A percentile compares a stretch with the other conserved stretches of the same genome.
These are phyloP conservation scores for Apodemus agrarius DNA, from an alignment of 2,797 vertebrate genomes.

Conservation along the genomic window DNA sequence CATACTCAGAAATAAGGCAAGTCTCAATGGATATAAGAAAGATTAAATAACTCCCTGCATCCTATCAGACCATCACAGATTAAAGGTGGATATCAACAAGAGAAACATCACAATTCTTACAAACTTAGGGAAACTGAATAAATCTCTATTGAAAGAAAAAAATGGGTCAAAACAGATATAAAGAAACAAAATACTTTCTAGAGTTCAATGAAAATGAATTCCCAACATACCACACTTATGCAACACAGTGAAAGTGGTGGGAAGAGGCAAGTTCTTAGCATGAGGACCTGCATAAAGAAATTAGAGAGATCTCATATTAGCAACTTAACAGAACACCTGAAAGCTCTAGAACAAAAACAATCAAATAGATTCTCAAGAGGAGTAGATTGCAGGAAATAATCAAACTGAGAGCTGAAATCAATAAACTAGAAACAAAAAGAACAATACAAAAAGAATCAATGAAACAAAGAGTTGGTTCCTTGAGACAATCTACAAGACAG, in stretches of 20 bases:
- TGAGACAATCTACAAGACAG: background rate
- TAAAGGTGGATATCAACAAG: background rate
- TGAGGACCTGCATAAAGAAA: background rate
- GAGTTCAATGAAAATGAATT: background rate
- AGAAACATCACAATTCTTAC: background rate
- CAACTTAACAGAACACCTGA: background rate
- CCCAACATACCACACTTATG: background rate
- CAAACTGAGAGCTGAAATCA: background rate
- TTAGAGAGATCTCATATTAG: background rate
- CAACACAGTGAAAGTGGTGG: background rate
- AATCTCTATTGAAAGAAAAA: background rate
- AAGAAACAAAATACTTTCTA: background rate
- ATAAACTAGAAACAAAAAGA: background rate
- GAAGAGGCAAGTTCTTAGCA: background rate
- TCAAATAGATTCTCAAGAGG: background rate
- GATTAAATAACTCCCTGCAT: background rate
- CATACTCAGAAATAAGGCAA: background rate
- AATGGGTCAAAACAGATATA: background rate
- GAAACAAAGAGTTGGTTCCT: background rate
- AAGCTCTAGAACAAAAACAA: background rate
- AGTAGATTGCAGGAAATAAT: background rate
- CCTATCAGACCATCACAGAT: background rate
- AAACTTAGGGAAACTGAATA: background rate
- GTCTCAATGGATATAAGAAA: background rate
- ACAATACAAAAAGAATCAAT: background rate